Conservation (phyloP, 53 echinoderm and acorn worm species). For the Actinopyga echinites region DNA sequence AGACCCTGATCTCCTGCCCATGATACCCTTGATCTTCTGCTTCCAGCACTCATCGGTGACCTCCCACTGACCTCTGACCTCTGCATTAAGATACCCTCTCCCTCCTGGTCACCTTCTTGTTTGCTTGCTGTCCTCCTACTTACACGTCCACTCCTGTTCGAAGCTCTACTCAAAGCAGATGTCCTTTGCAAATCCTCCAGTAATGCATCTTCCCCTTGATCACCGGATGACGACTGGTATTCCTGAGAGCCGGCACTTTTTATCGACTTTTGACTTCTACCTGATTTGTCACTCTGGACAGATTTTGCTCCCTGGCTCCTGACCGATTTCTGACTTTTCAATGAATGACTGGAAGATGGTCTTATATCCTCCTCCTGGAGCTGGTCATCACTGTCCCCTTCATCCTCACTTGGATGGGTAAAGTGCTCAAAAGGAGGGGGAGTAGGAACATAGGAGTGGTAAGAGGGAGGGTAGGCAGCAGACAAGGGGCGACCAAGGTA, state of each 20-base stretch:
- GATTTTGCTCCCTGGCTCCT: slow-evolving; percentile 22
- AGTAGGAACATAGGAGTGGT: slow-evolving; percentile 50
- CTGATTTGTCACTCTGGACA: slow-evolving; percentile 19
- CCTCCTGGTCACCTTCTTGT: not conserved
- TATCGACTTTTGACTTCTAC: not conserved
- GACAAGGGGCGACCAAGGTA: slow-evolving; percentile 79
- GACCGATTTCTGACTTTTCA: slow-evolving; percentile 8
- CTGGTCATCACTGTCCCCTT: slow-evolving; percentile 19
- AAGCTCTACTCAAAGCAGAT: not conserved
- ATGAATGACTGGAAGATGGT: slow-evolving; percentile 6
- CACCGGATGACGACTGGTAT: not conserved
- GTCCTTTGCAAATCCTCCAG: not conserved
- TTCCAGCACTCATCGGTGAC: slow-evolving; percentile 30
- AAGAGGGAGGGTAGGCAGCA: slow-evolving; percentile 76
- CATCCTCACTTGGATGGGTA: slow-evolving; percentile 41
- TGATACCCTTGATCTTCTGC: slow-evolving; percentile 29
- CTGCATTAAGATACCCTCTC: not conserved
- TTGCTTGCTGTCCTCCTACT: not conserved
- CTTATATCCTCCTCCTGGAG: not conserved
- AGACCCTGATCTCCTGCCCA: not conserved
- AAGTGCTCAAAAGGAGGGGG: slow-evolving; percentile 4
- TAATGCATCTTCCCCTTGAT: not conserved
- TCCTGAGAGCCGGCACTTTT: not conserved
- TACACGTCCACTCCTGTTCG: not conserved
- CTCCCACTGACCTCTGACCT: not conserved